Evolutionary conservation across 1,140 invertebrate species (phyloP).

Genomic region (Cydia strobilella): DNA sequence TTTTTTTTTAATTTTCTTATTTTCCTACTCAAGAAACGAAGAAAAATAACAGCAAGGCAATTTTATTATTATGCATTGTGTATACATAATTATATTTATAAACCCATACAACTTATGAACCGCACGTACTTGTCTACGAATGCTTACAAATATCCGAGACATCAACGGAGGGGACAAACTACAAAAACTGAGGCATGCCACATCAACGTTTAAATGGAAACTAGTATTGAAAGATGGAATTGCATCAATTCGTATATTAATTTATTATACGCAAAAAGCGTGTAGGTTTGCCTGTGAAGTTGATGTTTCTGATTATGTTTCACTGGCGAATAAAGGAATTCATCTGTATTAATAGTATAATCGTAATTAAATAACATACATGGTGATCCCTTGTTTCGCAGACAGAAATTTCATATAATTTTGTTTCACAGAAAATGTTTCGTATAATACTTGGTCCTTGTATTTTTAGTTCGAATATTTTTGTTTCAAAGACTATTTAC

Average conservation of each 20-base stretch:
- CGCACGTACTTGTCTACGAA: slow-evolving; percentile 5
- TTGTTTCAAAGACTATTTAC: too few relatives aligned
- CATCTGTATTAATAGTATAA: not conserved
- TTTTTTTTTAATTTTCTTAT: too few relatives aligned
- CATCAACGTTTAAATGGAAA: slow-evolving; percentile 31
- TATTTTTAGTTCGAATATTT: too few relatives aligned
- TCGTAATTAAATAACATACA: not conserved
- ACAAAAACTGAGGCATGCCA: slow-evolving; percentile 14
- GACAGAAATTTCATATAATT: too few relatives aligned
- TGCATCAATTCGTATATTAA: slow-evolving; percentile 22
- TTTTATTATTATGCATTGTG: not conserved
- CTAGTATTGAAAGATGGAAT: slow-evolving; percentile 25
- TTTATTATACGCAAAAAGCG: slow-evolving; percentile 10
- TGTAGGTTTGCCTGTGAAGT: slow-evolving; percentile 6
- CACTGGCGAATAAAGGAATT: not conserved
- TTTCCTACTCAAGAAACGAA: too few relatives aligned
- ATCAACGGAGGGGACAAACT: not conserved
- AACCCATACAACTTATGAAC: not conserved
- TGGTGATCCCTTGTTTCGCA: too few relatives aligned
- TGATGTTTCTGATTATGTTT: not conserved
- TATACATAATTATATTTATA: not conserved
- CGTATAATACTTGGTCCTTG: too few relatives aligned
- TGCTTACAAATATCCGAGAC: not conserved
- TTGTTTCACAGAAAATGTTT: too few relatives aligned
- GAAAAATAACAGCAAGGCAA: not conserved